Evolutionary conservation across 2,888 invertebrate species (phyloP).

Genomic region (Pristionchus fissidentatus): DNA sequence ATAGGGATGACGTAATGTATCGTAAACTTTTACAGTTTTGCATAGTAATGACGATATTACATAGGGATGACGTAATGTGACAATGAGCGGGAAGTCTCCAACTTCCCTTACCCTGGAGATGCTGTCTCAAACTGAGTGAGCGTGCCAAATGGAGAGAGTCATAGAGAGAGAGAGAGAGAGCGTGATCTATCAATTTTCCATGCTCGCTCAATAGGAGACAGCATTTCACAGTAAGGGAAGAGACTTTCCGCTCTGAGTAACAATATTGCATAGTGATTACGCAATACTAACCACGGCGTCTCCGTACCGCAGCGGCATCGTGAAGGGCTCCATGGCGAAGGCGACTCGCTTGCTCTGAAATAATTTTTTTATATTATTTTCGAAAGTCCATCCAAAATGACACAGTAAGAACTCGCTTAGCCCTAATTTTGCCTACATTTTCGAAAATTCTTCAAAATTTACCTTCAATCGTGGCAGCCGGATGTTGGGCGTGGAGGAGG

Average conservation of each 20-base stretch:
- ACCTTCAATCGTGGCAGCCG: not conserved
- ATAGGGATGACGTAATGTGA: not conserved
- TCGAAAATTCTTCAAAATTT: no score
- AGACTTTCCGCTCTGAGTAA: not conserved
- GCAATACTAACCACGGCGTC: not conserved
- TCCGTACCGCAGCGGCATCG: not conserved
- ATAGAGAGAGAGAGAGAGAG: not conserved
- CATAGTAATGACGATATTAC: not conserved
- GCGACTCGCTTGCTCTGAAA: conserved; percentile 23
- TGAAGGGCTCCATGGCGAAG: conserved; percentile 9
- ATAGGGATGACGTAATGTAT: no score
- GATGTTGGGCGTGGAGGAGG: conserved; percentile 17
- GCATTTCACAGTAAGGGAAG: not conserved
- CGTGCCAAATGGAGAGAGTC: no score
- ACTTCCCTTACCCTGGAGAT: no score
- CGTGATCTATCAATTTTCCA: not conserved
- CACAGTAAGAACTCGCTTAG: not conserved
- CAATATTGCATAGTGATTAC: not conserved
- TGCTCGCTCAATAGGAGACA: no score
- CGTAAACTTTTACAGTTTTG: not conserved
- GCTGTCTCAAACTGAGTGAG: no score
- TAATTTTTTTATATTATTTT: not conserved
- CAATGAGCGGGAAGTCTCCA: no score
- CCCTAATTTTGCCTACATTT: no score
- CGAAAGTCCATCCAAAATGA: not conserved